Percentiles rank a stretch among this genome's conserved stretches.
Evolutionary conservation across 2,797 vertebrate genomes (phyloP).

Genomic region (Sebastes taczanowskii): DNA sequence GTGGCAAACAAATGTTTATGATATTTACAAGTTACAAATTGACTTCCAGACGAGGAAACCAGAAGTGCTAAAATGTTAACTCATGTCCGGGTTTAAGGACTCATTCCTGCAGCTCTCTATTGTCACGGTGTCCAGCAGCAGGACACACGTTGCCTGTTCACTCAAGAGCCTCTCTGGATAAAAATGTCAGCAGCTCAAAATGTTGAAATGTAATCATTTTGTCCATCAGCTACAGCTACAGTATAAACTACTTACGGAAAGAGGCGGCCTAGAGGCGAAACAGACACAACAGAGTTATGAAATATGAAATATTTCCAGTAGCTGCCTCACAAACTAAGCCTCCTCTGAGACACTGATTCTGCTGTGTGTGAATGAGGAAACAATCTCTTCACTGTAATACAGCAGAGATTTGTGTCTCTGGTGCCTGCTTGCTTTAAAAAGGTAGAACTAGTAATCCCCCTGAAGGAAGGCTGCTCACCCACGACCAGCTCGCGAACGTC

Average conservation of each 20-base stretch:
- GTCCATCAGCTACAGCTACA: constrained; percentile 27
- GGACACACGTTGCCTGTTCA: constrained; percentile 1
- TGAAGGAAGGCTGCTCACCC: constrained; percentile 83
- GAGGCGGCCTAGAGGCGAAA: background rate
- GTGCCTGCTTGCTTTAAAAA: background rate
- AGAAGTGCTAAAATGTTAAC: no score
- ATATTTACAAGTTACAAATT: accelerated
- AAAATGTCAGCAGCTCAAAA: constrained; percentile 32
- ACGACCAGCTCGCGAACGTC: constrained; percentile 97
- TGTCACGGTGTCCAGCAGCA: background rate
- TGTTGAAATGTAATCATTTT: constrained; percentile 36
- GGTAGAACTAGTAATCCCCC: background rate
- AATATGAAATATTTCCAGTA: background rate
- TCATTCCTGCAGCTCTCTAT: no score
- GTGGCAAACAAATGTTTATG: no score
- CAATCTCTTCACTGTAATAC: background rate
- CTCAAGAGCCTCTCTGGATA: constrained; percentile 1
- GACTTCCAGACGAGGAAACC: no score
- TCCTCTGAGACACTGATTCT: background rate
- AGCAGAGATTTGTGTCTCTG: background rate
- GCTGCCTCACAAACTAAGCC: background rate
- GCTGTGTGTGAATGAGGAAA: constrained; percentile 2
- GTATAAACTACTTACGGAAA: constrained; percentile 21
- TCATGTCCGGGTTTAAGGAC: no score
- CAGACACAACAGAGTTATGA: background rate